A percentile compares a stretch with the other conserved stretches of the same genome.
These are phyloP conservation scores for Itoplectis maculator DNA, from an alignment of 2,888 invertebrate genomes.

Conservation along the genomic window DNA sequence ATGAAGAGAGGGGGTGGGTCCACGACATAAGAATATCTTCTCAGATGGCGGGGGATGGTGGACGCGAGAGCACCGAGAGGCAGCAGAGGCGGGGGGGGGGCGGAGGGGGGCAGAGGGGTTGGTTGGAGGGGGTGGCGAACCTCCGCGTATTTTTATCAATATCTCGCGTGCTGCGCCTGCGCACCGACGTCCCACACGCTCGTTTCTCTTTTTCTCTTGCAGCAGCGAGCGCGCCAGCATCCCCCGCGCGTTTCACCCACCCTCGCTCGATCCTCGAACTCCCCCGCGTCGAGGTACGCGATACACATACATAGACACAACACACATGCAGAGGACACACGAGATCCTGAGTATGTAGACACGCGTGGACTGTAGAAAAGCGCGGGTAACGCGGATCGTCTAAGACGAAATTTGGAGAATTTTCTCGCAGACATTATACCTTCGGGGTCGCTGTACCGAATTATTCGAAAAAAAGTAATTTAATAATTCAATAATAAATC, in stretches of 20 bases:
- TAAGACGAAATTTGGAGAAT: not conserved
- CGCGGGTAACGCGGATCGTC: not conserved
- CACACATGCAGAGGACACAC: conserved; percentile 12
- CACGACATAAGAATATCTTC: conserved; percentile 83
- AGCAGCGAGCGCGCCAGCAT: conserved; percentile 64
- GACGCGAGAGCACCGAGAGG: conserved; percentile 67
- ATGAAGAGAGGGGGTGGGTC: conserved; percentile 79
- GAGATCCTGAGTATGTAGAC: conserved; percentile 1
- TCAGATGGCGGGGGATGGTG: conserved; percentile 79
- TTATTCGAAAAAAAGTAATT: too few relatives aligned
- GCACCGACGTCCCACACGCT: conserved; percentile 78
- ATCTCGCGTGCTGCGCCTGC: conserved; percentile 82
- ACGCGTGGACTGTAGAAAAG: conserved; percentile 9
- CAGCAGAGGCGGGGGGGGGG: not conserved
- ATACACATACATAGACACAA: conserved; percentile 63
- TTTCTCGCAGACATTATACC: too few relatives aligned
- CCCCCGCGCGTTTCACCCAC: conserved; percentile 62
- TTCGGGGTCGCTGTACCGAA: too few relatives aligned
- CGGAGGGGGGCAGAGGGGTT: too few relatives aligned
- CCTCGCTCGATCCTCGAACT: conserved; percentile 38
- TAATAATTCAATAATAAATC: too few relatives aligned
- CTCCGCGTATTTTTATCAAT: conserved; percentile 84
- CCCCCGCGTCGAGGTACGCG: conserved; percentile 44
- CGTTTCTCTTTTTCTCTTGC: conserved; percentile 41
- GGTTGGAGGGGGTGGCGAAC: conserved; percentile 79